Evolutionary conservation across 92 coral and sea anemone genomes (phyloP).

Genomic region (Palythoa grandis): DNA sequence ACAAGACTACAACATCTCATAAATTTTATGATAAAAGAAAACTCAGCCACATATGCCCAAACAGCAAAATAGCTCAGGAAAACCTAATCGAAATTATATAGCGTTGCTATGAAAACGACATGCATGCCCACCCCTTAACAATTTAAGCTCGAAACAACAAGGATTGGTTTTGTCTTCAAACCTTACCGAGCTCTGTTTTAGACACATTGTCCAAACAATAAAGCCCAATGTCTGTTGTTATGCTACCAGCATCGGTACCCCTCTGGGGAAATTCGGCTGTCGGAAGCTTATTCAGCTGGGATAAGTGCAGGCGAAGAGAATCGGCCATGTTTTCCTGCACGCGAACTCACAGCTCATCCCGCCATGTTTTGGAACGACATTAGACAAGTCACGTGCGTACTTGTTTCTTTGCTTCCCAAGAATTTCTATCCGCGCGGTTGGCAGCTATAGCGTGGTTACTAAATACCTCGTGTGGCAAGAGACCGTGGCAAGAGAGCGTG

Average conservation of each 20-base stretch:
- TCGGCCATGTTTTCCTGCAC: conserved; percentile 66
- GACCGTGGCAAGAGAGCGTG: too few species aligned
- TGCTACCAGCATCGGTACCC: conserved; percentile 77
- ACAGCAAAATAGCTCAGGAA: too few species aligned
- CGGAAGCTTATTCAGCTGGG: conserved; percentile 71
- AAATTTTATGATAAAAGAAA: too few species aligned
- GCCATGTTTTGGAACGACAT: conserved; percentile 38
- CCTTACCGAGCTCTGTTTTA: conserved; percentile 79
- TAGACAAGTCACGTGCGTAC: conserved; percentile 24
- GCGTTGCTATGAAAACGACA: too few species aligned
- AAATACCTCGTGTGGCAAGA: conserved; percentile 2
- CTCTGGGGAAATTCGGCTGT: conserved; percentile 67
- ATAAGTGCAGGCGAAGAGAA: conserved; percentile 59
- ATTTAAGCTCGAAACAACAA: neutral
- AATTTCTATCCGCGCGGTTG: conserved; percentile 13
- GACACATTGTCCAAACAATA: conserved; percentile 76
- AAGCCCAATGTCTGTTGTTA: conserved; percentile 70
- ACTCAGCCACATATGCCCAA: too few species aligned
- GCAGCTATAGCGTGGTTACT: conserved; percentile 10
- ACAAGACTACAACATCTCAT: too few species aligned
- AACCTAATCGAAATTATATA: too few species aligned
- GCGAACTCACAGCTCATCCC: neutral
- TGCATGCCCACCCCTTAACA: neutral
- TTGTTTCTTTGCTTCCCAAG: neutral
- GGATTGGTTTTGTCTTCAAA: neutral